A percentile compares a stretch with the other conserved stretches of the same genome.
Evolutionary conservation across 1,140 invertebrate species (phyloP).

Genomic region (Magallana angulata): DNA sequence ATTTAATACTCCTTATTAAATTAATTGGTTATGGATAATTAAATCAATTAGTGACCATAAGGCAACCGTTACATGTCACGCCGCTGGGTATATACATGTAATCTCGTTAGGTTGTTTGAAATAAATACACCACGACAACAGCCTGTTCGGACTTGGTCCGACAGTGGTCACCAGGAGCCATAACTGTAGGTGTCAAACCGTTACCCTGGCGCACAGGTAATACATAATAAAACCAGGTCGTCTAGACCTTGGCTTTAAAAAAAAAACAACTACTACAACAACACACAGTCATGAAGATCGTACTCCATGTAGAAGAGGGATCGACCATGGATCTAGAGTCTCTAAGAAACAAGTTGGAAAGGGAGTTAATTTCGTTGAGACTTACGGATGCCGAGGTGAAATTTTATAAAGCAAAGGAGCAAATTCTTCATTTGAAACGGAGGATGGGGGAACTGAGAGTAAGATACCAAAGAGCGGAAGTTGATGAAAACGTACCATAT

Average conservation of each 20-base stretch:
- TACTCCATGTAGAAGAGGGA: too few species aligned
- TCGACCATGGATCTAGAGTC: not conserved
- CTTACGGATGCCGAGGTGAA: not conserved
- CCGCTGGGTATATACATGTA: too few species aligned
- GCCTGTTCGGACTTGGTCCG: not conserved
- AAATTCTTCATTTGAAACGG: not conserved
- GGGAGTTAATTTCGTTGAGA: not conserved
- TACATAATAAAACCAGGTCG: not conserved
- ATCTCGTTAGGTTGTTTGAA: too few species aligned
- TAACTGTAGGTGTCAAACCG: not conserved
- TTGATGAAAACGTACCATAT: not conserved
- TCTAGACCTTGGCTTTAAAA: not conserved
- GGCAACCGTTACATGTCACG: too few species aligned
- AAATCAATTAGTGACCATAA: too few species aligned
- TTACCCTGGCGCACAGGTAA: not conserved
- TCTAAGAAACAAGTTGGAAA: not conserved
- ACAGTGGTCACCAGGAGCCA: not conserved
- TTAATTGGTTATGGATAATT: too few species aligned
- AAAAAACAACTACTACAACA: not conserved
- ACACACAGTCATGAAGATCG: too few species aligned
- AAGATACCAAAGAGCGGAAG: not conserved
- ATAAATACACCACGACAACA: too few species aligned
- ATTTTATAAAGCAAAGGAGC: not conserved
- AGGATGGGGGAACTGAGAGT: not conserved
- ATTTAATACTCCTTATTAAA: too few species aligned